Conservation (phyloP, 2,797 vertebrate species). For the Coilia nasus region DNA sequence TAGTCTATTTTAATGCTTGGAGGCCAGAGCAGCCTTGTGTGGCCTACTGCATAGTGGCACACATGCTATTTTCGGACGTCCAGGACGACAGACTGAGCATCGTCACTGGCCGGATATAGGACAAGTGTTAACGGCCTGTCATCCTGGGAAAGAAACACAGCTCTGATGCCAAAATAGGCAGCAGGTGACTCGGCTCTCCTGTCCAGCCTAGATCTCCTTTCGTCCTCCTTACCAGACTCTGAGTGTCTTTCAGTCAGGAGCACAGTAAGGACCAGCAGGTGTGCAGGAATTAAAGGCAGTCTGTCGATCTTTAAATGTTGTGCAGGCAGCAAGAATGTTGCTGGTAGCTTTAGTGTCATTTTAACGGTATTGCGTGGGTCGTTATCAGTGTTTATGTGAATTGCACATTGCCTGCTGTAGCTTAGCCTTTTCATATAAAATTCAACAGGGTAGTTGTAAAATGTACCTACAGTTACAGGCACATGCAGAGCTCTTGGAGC, state of each 20-base stretch:
- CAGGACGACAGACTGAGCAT: constrained; percentile 58
- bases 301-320: not conserved
- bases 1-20: constrained; percentile 56
- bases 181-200: not conserved
- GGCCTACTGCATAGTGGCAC: constrained; percentile 45
- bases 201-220: not conserved
- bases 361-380: not conserved
- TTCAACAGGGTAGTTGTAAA: not conserved
- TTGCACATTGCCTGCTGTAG: not conserved
- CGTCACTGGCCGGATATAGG: constrained; percentile 52
- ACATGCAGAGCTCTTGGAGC: not conserved
- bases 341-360: not conserved
- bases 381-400: not conserved
- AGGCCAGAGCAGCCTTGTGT: constrained; percentile 52
- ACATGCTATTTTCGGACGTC: constrained; percentile 65
- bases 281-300: not conserved
- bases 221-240: not conserved
- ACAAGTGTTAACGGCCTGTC: constrained; percentile 55
- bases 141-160: constrained; percentile 7
- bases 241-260: not conserved
- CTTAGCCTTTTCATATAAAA: not conserved
- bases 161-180: not conserved
- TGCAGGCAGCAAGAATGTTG: not conserved
- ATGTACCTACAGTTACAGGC: not conserved
- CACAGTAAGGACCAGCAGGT: not conserved